Conservation (phyloP, 2,797 vertebrate genomes). For the Rhyacichthys aspro region DNA sequence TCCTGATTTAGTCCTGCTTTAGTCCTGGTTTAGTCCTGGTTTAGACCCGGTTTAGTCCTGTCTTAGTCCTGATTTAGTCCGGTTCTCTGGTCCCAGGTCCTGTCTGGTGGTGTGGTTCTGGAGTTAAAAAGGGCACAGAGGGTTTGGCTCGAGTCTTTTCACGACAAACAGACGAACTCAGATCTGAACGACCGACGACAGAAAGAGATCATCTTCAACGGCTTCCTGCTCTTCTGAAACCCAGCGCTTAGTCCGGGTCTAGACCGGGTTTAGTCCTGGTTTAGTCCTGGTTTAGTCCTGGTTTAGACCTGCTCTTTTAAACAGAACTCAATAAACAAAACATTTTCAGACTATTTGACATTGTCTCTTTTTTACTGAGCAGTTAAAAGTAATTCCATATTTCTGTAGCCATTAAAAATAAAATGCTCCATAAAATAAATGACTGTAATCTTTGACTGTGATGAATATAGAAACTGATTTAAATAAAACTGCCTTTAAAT, state of each 20-base stretch:
- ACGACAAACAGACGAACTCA: fast-evolving
- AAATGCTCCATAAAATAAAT: too few relatives aligned
- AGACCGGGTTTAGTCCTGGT: not conserved
- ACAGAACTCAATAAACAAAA: too few relatives aligned
- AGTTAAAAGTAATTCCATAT: too few relatives aligned
- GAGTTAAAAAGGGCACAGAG: slow-evolving; percentile 21
- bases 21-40: not conserved
- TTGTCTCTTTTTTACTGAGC: too few relatives aligned
- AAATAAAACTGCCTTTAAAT: too few relatives aligned
- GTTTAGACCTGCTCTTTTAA: not conserved
- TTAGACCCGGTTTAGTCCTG: not conserved
- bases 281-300: not conserved
- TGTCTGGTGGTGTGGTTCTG: slow-evolving; percentile 61
- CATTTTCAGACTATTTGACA: too few relatives aligned
- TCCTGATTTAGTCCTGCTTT: not conserved
- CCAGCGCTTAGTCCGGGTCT: not conserved
- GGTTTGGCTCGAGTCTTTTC: slow-evolving; percentile 63
- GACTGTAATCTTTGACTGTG: too few relatives aligned
- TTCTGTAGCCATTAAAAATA: too few relatives aligned
- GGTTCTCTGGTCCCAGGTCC: slow-evolving; percentile 46
- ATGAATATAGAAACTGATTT: too few relatives aligned
- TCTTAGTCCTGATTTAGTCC: not conserved
- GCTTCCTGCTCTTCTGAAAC: slow-evolving; percentile 57
- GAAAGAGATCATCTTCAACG: slow-evolving; percentile 63
- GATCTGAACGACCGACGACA: fast-evolving